These are phyloP conservation scores for Epinephelus lanceolatus DNA, from an alignment of 2,113 vertebrate species.

Conservation along the genomic window DNA sequence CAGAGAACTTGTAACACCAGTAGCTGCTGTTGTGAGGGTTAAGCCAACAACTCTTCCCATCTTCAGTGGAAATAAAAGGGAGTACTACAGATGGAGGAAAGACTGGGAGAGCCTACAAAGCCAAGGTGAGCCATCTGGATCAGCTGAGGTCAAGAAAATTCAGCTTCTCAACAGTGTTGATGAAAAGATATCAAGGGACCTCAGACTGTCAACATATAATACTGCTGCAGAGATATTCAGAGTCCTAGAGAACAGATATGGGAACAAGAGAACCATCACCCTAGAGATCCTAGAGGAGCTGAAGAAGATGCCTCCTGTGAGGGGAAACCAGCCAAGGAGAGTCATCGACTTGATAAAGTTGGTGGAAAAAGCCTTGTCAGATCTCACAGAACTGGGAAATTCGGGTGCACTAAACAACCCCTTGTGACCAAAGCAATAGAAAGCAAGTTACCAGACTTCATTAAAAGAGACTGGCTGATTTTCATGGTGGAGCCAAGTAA, in stretches of 20 bases:
- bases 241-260: background rate
- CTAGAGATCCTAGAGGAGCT: background rate
- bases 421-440: too few species aligned
- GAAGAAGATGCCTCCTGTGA: background rate
- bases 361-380: too few species aligned
- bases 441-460: too few species aligned
- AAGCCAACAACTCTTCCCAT: background rate
- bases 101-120: background rate
- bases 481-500: too few species aligned
- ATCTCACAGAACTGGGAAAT: too few species aligned
- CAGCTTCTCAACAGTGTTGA: background rate
- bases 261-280: background rate
- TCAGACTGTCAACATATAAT: background rate
- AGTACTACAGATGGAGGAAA: constrained; percentile 2
- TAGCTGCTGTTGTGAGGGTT: too few species aligned
- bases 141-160: background rate
- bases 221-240: background rate
- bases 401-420: too few species aligned
- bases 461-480: too few species aligned
- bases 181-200: background rate
- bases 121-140: background rate
- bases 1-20: too few species aligned
- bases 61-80: background rate
- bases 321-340: constrained; percentile 77
- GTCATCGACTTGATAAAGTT: background rate